Percentiles rank a stretch among this genome's conserved stretches.
Conservation (phyloP, 2,888 invertebrate species). For the Drosophila acutilabella region DNA sequence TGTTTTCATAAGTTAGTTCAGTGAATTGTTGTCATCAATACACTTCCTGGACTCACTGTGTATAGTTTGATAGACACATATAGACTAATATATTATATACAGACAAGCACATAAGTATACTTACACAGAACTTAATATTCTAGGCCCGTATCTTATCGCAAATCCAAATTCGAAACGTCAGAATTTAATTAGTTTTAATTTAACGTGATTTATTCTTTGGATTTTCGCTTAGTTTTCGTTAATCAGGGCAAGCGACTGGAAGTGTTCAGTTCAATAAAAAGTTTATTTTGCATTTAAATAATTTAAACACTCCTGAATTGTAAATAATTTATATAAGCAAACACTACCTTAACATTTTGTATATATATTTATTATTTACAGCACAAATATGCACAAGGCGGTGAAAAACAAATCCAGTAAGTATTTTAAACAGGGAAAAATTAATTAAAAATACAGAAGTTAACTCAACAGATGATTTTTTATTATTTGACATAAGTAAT, state of each 20-base stretch:
- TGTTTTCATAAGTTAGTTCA: no score
- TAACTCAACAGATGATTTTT: no score
- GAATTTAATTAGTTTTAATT: constrained; percentile 70
- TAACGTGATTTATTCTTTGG: constrained; percentile 49
- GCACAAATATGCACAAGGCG: constrained; percentile 69
- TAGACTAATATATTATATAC: background rate
- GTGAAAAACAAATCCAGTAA: constrained; percentile 80
- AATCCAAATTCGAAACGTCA: constrained; percentile 29
- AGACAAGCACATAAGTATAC: background rate
- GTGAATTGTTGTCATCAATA: background rate
- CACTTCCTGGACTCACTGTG: background rate
- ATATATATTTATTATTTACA: constrained; percentile 28
- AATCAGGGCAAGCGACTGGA: constrained; percentile 57
- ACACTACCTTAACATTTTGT: background rate
- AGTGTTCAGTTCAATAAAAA: constrained; percentile 30
- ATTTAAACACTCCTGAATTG: background rate
- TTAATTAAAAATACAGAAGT: background rate
- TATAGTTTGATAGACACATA: background rate
- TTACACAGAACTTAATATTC: constrained; percentile 17
- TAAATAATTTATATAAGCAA: background rate
- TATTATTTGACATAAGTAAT: no score
- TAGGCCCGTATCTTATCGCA: constrained; percentile 56
- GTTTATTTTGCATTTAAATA: background rate
- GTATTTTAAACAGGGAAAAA: constrained; percentile 28
- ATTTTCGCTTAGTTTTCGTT: constrained; percentile 53